Conservation (phyloP, 2,113 vertebrate species). For the Rhegmatorhina hoffmannsi region DNA sequence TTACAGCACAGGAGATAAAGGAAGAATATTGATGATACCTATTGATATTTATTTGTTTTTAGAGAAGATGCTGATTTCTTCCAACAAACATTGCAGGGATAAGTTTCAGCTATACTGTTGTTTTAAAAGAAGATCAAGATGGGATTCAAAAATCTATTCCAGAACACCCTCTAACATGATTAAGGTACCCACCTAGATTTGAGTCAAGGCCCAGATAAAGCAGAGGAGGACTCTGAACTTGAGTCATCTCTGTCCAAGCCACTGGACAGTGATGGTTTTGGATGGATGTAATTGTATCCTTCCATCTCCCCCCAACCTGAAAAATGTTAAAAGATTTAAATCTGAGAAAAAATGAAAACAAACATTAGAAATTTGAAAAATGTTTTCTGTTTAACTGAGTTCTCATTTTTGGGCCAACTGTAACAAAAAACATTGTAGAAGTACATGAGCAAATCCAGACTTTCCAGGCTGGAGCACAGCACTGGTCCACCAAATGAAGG, state of each 20-base stretch:
- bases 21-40: background rate
- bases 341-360: slow-evolving; percentile 62
- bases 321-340: slow-evolving; percentile 44
- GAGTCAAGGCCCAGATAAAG: slow-evolving; percentile 24
- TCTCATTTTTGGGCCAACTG: slow-evolving; percentile 10
- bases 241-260: slow-evolving; percentile 44
- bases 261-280: slow-evolving; percentile 31
- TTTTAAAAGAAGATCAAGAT: slow-evolving; percentile 6
- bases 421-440: slow-evolving; percentile 49
- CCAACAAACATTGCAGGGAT: background rate
- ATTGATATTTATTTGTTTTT: background rate
- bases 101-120: background rate
- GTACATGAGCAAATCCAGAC: slow-evolving; percentile 34
- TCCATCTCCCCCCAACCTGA: background rate
- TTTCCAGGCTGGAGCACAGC: slow-evolving; percentile 9
- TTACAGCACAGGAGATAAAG: background rate
- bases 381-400: slow-evolving; percentile 34
- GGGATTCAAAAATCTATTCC: background rate
- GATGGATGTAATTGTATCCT: slow-evolving; percentile 21
- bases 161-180: background rate
- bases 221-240: background rate
- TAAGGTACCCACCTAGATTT: slow-evolving; percentile 37
- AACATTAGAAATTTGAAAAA: slow-evolving; percentile 59
- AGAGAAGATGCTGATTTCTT: background rate
- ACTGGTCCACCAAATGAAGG: background rate